Base-by-base conservation (phyloP, 2,888 invertebrate species). In the Scaeva pyrastri region DNA sequence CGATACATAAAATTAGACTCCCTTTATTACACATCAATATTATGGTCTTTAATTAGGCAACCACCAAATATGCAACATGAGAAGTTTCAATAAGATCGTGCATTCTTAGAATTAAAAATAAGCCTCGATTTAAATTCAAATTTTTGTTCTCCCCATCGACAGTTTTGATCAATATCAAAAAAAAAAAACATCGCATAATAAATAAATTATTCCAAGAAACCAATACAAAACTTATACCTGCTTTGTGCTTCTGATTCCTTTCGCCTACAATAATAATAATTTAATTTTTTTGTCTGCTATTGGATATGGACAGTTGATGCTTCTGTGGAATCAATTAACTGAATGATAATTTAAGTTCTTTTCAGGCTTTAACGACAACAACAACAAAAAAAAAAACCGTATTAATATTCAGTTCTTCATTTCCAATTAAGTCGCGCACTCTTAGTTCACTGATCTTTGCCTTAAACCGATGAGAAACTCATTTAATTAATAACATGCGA, bases 401-500 rank as follows among this genome's bases (percentile, higher is more conserved):
- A 68, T 60, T 26, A 41, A 55, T 55, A 58, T 78, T 74, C 62
- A 43, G 48, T 72, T 72, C 52, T 76, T 80, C 80, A 66, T 80
- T 85, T 82, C 86, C 82, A 86, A 86, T 81, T 86, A 82, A 86
- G 86, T 77, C 76, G 86, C 86, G 82, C 86, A 48, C 82, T 81
- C 76, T 86, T 82, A 82, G 86, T 86, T 86, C 82, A 81, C 26
- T 86, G 86, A 86, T 86, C 86, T 86, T 86, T 86, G 86, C 77
- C 86, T 77, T 78, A 81, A 82, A 70, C 62, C 85, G 81, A 86
- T 82, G 86, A 70, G 86, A 78, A 82, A 82, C 81, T 81, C 86
- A 82, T 81, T 86, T 86, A 86, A 86, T 86, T 86, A 81, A 86
- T 60, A 86, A 82, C 86, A 86, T 86, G 86, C 86, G 86, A 86